Percentiles rank a stretch among this genome's conserved stretches.
Evolutionary conservation across 1,140 invertebrate species (phyloP).

Genomic region (Zaprionus africanus): DNA sequence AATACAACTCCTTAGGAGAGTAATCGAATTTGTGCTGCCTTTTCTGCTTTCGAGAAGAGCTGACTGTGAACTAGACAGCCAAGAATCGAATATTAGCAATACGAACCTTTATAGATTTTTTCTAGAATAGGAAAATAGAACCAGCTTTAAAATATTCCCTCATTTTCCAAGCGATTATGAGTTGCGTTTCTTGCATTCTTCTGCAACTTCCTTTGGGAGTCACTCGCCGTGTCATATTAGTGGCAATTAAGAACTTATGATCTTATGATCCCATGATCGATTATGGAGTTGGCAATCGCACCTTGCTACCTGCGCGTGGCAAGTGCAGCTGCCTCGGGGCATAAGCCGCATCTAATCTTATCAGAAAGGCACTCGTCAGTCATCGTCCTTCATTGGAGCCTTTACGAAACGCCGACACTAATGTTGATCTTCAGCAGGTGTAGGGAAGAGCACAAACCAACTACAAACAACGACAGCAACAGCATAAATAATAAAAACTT

Average conservation of each 20-base stretch:
- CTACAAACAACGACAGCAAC: conserved; percentile 29
- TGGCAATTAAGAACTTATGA: conserved; percentile 61
- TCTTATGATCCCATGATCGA: conserved; percentile 58
- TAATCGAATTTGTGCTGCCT: too few relatives aligned
- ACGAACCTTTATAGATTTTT: neutral
- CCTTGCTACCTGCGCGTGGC: conserved; percentile 52
- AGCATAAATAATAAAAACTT: conserved; percentile 12
- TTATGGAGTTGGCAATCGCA: conserved; percentile 41
- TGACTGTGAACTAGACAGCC: too few relatives aligned
- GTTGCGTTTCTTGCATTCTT: conserved; percentile 4
- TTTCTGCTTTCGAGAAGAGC: too few relatives aligned
- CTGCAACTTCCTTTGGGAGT: neutral
- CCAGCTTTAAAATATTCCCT: neutral
- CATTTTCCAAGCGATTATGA: neutral
- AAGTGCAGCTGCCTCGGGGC: conserved; percentile 50
- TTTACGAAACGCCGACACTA: conserved; percentile 40
- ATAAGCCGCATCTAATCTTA: conserved; percentile 66
- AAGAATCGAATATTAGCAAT: too few relatives aligned
- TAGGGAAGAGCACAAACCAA: conserved; percentile 29
- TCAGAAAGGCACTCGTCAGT: conserved; percentile 62
- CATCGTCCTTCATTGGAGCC: conserved; percentile 35
- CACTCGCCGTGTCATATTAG: conserved; percentile 46
- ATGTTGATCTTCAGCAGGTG: conserved; percentile 53
- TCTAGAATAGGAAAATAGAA: neutral
- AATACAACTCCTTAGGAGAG: too few relatives aligned